Conservation (phyloP, 2,797 vertebrate species). For the Rhodeus uyekii region DNA sequence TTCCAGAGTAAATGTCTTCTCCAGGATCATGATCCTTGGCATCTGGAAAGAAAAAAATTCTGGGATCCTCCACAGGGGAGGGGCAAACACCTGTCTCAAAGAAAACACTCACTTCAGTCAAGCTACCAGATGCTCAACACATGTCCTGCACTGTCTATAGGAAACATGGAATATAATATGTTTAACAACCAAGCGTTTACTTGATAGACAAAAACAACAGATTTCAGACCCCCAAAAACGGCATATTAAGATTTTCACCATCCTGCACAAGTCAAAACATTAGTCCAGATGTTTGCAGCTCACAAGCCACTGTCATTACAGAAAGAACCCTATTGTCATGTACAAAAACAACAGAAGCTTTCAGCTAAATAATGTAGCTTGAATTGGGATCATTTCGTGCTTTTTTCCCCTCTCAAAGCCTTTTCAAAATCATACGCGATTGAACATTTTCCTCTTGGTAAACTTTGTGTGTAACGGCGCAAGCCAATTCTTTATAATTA, state of each 20-base stretch:
- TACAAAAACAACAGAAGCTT: background rate
- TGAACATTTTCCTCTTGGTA: background rate
- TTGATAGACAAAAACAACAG: background rate
- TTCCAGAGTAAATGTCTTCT: constrained; percentile 13
- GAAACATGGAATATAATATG: background rate
- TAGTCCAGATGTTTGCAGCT: background rate
- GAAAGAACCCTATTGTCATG: background rate
- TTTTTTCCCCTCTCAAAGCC: background rate
- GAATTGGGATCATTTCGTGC: background rate
- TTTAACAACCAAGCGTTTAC: background rate
- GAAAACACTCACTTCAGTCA: constrained; percentile 13
- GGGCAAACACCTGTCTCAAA: constrained; percentile 18
- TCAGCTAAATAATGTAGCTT: background rate
- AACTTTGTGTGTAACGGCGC: background rate
- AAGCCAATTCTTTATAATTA: constrained; percentile 15
- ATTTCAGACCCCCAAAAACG: background rate
- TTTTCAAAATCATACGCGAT: background rate
- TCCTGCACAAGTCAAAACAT: background rate
- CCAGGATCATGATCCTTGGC: background rate
- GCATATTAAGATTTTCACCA: background rate
- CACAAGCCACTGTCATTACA: background rate
- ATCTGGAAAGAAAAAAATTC: constrained; percentile 11
- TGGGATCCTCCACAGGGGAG: background rate
- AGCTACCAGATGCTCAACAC: constrained; percentile 8
- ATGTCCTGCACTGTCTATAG: background rate